Conservation (phyloP, 2,888 invertebrate genomes). For the Macrosoma leucophasiata region DNA sequence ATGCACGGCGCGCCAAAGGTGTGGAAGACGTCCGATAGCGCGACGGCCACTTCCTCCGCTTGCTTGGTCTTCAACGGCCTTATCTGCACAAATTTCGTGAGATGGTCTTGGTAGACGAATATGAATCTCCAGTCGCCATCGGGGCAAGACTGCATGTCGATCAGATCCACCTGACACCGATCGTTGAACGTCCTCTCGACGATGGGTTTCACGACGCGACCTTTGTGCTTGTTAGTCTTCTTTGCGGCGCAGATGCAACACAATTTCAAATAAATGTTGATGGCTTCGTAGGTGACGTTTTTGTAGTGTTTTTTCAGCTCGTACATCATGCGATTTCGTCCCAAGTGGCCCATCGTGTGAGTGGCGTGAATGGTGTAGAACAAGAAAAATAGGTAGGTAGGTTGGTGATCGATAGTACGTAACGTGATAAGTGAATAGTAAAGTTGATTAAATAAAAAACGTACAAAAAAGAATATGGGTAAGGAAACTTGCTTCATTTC, state of each 20-base stretch:
- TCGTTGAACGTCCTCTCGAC: conserved; percentile 29
- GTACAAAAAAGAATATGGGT: too few relatives aligned
- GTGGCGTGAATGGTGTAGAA: too few relatives aligned
- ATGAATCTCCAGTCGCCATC: conserved; percentile 41
- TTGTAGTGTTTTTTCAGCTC: too few relatives aligned
- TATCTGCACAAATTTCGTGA: conserved; percentile 45
- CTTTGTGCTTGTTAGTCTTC: conserved; percentile 28
- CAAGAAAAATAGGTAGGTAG: too few relatives aligned
- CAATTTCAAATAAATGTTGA: too few relatives aligned
- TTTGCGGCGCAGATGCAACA: conserved; percentile 31
- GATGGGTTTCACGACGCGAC: conserved; percentile 31
- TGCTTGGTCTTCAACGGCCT: conserved; percentile 36
- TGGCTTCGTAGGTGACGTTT: too few relatives aligned
- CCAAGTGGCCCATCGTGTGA: too few relatives aligned
- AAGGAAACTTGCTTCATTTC: too few relatives aligned
- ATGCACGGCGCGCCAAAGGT: conserved; percentile 32
- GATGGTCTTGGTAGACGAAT: conserved; percentile 42
- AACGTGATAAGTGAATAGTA: too few relatives aligned
- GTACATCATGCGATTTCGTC: too few relatives aligned
- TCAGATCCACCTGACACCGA: conserved; percentile 41
- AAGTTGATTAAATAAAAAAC: too few relatives aligned
- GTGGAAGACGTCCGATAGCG: conserved; percentile 33
- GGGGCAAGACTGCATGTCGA: conserved; percentile 37
- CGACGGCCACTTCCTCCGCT: conserved; percentile 35
- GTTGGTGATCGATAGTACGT: too few relatives aligned